Evolutionary conservation across 2,888 invertebrate species (phyloP).

Genomic region (Lycia hirtaria): DNA sequence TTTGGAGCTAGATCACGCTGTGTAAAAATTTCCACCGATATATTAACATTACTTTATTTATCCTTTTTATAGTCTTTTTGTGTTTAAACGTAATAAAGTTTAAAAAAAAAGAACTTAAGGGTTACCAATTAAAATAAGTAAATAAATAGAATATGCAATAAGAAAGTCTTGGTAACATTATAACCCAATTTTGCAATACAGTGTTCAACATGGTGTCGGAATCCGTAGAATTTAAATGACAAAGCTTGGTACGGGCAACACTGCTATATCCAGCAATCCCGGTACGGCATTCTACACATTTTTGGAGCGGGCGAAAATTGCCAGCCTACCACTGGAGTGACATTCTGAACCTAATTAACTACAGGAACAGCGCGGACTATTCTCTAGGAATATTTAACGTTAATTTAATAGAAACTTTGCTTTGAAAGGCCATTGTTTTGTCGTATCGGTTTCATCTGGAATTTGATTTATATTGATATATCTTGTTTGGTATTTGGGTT

Average conservation of each 20-base stretch:
- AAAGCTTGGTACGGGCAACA: slow-evolving; percentile 39
- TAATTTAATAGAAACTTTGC: slow-evolving; percentile 37
- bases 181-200: slow-evolving; percentile 33
- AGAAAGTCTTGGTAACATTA: slow-evolving; percentile 30
- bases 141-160: slow-evolving; percentile 32
- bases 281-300: slow-evolving; percentile 41
- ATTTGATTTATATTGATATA: slow-evolving; percentile 38
- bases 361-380: slow-evolving; percentile 37
- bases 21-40: too few relatives aligned
- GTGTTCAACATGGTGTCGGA: slow-evolving; percentile 34
- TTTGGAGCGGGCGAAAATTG: slow-evolving; percentile 38
- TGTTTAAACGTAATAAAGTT: too few relatives aligned
- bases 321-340: slow-evolving; percentile 35
- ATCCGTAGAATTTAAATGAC: slow-evolving; percentile 38
- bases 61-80: too few relatives aligned
- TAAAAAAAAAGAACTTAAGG: too few relatives aligned
- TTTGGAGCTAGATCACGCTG: too few relatives aligned
- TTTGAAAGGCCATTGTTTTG: slow-evolving; percentile 28
- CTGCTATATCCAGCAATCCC: slow-evolving; percentile 21
- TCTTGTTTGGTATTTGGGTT: slow-evolving; percentile 22
- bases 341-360: slow-evolving; percentile 45
- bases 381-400: slow-evolving; percentile 31
- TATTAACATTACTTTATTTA: too few relatives aligned
- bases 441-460: slow-evolving; percentile 36
- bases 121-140: too few relatives aligned